A percentile compares a stretch with the other conserved stretches of the same genome.
Conservation (phyloP, 2,113 vertebrate genomes). For the Uria aalge region DNA sequence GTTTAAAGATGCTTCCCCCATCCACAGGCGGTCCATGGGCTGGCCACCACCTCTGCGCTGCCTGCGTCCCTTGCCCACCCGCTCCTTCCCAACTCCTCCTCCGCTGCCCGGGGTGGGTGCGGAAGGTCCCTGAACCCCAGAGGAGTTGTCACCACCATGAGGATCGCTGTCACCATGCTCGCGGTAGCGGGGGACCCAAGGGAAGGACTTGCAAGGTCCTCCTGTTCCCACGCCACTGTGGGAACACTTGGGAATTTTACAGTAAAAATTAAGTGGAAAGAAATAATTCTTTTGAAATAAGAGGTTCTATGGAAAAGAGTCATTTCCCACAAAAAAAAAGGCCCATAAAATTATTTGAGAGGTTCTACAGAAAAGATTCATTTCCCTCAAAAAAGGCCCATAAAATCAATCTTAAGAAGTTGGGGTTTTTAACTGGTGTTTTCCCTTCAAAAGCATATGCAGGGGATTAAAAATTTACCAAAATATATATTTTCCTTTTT, state of each 20-base stretch:
- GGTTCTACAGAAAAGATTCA: neutral
- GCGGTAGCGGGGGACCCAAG: no score
- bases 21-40: accelerated
- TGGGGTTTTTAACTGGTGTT: neutral
- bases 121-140: neutral
- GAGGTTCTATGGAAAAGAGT: neutral
- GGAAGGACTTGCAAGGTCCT: neutral
- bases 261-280: neutral
- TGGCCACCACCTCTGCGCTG: accelerated
- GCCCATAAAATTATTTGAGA: neutral
- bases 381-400: neutral
- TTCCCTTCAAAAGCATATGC: neutral
- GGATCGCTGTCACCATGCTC: accelerated
- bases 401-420: neutral
- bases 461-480: neutral
- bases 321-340: neutral
- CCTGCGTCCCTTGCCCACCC: neutral
- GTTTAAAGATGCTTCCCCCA: neutral
- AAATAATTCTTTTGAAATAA: neutral
- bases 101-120: accelerated
- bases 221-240: accelerated
- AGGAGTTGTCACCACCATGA: no score
- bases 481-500: neutral
- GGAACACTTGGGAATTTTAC: neutral
- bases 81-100: accelerated